Conservation (phyloP, 2,888 invertebrate genomes). For the Hoplodrina blanda region DNA sequence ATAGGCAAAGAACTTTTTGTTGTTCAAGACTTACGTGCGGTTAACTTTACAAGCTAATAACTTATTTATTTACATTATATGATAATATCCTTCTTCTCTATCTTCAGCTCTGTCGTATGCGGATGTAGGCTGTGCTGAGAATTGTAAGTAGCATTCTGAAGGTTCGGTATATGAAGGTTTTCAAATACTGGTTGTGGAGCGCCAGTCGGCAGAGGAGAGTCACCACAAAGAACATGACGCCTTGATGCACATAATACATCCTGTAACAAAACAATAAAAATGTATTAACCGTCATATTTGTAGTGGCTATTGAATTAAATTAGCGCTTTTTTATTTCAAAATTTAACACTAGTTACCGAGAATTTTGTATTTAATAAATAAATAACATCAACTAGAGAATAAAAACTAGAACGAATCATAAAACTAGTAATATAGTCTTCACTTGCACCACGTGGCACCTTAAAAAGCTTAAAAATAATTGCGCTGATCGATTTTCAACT, state of each 20-base stretch:
- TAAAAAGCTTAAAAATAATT: no score
- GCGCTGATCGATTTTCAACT: no score
- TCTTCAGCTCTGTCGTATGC: constrained; percentile 50
- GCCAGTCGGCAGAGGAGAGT: constrained; percentile 74
- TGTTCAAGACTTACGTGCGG: no score
- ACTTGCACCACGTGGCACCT: no score
- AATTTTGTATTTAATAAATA: no score
- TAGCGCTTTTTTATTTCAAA: background rate
- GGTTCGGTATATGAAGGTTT: constrained; percentile 72
- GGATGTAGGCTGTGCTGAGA: constrained; percentile 63
- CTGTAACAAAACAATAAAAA: constrained; percentile 70
- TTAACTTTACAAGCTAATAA: background rate
- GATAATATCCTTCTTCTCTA: background rate
- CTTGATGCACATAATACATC: constrained; percentile 80
- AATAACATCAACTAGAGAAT: no score
- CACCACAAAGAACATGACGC: constrained; percentile 70
- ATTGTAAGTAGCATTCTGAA: constrained; percentile 72
- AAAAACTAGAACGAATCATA: no score
- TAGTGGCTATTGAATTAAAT: background rate
- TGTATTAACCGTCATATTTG: background rate
- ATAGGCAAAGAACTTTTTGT: no score
- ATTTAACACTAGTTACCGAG: no score
- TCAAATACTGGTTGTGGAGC: constrained; percentile 73
- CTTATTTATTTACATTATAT: constrained; percentile 1
- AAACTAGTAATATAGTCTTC: no score